Evolutionary conservation across 2,797 vertebrate species (phyloP).

Genomic region (Myoxocephalus aenaeus): DNA sequence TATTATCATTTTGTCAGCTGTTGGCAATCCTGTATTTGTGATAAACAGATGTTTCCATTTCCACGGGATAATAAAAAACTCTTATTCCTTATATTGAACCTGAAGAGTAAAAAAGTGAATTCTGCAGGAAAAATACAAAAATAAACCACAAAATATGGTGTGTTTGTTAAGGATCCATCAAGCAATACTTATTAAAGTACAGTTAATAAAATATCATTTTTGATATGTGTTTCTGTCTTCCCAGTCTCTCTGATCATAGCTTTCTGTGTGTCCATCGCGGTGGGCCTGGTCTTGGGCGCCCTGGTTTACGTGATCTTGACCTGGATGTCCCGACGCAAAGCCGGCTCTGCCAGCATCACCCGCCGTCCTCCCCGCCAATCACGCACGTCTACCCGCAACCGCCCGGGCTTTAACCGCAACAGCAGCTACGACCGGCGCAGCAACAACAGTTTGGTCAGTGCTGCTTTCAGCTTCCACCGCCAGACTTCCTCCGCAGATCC

Average conservation of each 20-base stretch:
- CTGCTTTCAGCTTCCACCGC: conserved; percentile 94
- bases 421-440: conserved; percentile 89
- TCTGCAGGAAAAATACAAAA: not conserved
- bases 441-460: conserved; percentile 92
- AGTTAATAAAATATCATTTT: not conserved
- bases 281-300: conserved; percentile 91
- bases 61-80: conserved; percentile 16
- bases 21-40: conserved; percentile 39
- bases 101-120: not conserved
- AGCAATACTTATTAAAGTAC: not conserved
- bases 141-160: not conserved
- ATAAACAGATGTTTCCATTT: conserved; percentile 42
- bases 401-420: conserved; percentile 92
- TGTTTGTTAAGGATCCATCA: not conserved
- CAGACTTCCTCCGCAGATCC: conserved; percentile 90
- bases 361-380: conserved; percentile 83
- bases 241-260: conserved; percentile 91
- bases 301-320: conserved; percentile 89
- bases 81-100: not conserved
- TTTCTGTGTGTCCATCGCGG: conserved; percentile 93
- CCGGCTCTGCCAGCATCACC: conserved; percentile 92
- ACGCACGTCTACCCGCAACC: conserved; percentile 77
- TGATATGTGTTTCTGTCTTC: conserved; percentile 30
- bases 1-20: conserved; percentile 54
- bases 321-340: conserved; percentile 91